Percentiles rank a stretch among this genome's conserved stretches.
These are phyloP conservation scores for Alligator sinensis DNA, from an alignment of 2,113 vertebrate genomes.

Conservation along the genomic window DNA sequence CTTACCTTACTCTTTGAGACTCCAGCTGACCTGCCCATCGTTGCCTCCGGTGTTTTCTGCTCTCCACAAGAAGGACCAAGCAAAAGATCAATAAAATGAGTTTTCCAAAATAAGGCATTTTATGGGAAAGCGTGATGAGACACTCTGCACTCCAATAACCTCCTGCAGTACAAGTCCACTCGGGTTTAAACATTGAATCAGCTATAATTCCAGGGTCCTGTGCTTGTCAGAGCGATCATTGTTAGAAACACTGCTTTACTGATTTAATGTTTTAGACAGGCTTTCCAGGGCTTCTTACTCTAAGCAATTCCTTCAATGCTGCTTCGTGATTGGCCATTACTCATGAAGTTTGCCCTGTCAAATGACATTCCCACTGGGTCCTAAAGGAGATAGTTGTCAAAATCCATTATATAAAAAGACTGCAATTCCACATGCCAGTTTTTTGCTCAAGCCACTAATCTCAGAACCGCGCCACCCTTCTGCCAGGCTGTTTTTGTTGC, in stretches of 20 bases:
- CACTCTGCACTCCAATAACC: slow-evolving; percentile 73
- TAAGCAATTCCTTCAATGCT: slow-evolving; percentile 5
- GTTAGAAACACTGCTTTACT: neutral
- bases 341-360: slow-evolving; percentile 48
- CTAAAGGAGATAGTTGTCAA: slow-evolving; percentile 70
- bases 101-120: slow-evolving; percentile 84
- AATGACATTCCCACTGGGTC: slow-evolving; percentile 60
- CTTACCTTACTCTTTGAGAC: slow-evolving; percentile 85
- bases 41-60: slow-evolving; percentile 85
- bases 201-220: slow-evolving; percentile 4
- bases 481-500: slow-evolving; percentile 56
- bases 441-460: slow-evolving; percentile 80
- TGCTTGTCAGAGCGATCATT: neutral
- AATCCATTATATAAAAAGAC: slow-evolving; percentile 74
- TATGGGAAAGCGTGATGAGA: slow-evolving; percentile 46
- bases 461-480: slow-evolving; percentile 37
- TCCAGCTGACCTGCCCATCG: slow-evolving; percentile 84
- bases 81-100: slow-evolving; percentile 83
- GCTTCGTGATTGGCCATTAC: slow-evolving; percentile 73
- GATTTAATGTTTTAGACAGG: slow-evolving; percentile 27
- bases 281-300: slow-evolving; percentile 1
- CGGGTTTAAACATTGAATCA: slow-evolving; percentile 70
- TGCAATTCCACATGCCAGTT: slow-evolving; percentile 54
- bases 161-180: slow-evolving; percentile 49
- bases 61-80: slow-evolving; percentile 81